Percentiles rank a stretch among this genome's conserved stretches.
phyloP scores from a whole-genome alignment of 2,113 vertebrate species.

The Taxidea taxus region DNA sequence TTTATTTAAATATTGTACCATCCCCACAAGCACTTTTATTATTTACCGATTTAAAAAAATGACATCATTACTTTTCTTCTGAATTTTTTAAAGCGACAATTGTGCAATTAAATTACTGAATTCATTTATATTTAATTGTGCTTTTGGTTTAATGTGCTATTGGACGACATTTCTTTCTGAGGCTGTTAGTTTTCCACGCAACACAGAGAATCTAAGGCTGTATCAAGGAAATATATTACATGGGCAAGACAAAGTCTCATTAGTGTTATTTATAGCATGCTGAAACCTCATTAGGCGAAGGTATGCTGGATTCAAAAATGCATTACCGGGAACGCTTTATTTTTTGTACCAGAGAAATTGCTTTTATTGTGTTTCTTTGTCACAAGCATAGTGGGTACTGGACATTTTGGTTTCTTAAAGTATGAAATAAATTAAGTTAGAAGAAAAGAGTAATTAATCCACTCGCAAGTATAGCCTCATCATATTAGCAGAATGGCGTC shows the following conservation, averaged over 20 bases:
- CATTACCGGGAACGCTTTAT: conserved; percentile 83
- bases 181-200: conserved; percentile 85
- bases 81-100: conserved; percentile 82
- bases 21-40: conserved; percentile 83
- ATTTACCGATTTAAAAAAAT: conserved; percentile 87
- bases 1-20: conserved; percentile 85
- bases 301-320: conserved; percentile 87
- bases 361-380: conserved; percentile 88
- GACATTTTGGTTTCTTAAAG: conserved; percentile 82
- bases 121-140: conserved; percentile 90
- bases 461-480: conserved; percentile 73
- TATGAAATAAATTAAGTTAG: conserved; percentile 84
- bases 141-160: conserved; percentile 83
- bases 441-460: conserved; percentile 85
- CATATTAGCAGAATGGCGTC: conserved; percentile 70
- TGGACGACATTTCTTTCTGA: conserved; percentile 81
- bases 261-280: conserved; percentile 89
- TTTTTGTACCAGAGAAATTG: conserved; percentile 81
- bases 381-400: conserved; percentile 82
- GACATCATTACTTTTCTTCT: conserved; percentile 83
- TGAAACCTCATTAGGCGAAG: conserved; percentile 89
- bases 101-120: conserved; percentile 86
- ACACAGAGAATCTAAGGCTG: conserved; percentile 85
- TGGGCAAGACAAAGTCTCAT: conserved; percentile 87
- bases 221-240: conserved; percentile 90